Base-by-base conservation (phyloP, 2,888 invertebrate species). In the Drosophila aldrichi region DNA sequence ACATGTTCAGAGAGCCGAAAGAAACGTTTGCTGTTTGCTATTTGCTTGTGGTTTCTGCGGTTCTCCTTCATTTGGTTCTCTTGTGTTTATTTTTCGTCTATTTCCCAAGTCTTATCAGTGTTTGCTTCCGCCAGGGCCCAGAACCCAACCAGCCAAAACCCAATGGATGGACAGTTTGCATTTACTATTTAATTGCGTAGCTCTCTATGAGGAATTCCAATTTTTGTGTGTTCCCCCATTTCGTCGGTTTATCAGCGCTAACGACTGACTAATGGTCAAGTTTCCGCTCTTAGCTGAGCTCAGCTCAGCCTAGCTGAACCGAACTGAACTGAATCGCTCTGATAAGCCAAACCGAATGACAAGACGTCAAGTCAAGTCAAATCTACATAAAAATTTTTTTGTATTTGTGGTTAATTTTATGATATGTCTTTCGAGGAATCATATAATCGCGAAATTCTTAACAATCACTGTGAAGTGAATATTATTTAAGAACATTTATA, bases 71-170 rank as follows among this genome's bases (percentile, higher is more conserved):
- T 34, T 41, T 40, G 40, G 22, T n/a, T 36, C 57, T 62, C 48
- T 51, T 51, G 16, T 59, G 36, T 52, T 64, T 71, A 51, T 49
- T 58, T 43, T 41, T 36, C 48, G 65, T 44, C 72, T 43, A 20
- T 38, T 54, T 48, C 54, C 48, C 44, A 63, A 65, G 56, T 48
- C 88, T 84, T 84, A 84, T 84, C 84, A 83, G 56, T 88, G 77
- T 89, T 84, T 84, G 82, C 67, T 85, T 88, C 82, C 90, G 90
- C 57, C 63, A 25, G 51, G 25, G 25, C 46, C 7, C 57, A 18
- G 51, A 48, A 12, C 20, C 58, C 43, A 54, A 46, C 8, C 52
- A 18, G 44, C 22, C 43, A 34, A 56, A 22, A 25, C 66, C 56
- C 69, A 43, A 65, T 51, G 51, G 44, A 25, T 59, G 80, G 70